Evolutionary conservation across 2,888 invertebrate genomes (phyloP).

Genomic region (Stratiomys singularior): DNA sequence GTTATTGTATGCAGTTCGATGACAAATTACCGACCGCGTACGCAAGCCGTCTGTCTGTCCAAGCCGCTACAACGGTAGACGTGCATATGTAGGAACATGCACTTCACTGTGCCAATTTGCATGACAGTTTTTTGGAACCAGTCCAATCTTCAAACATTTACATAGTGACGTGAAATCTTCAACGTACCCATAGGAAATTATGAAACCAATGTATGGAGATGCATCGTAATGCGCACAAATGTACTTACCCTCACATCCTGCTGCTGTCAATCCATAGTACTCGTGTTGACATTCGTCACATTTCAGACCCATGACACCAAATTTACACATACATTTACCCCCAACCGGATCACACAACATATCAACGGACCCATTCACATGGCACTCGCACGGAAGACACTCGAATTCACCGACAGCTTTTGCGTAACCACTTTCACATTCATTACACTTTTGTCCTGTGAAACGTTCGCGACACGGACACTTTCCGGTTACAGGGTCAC

Average conservation of each 20-base stretch:
- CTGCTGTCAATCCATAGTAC: constrained; percentile 74
- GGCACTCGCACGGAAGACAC: constrained; percentile 85
- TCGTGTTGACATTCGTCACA: constrained; percentile 79
- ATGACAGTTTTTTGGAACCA: constrained; percentile 24
- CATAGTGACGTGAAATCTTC: constrained; percentile 9
- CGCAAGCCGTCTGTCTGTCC: neutral
- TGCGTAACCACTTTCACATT: constrained; percentile 74
- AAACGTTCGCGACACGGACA: constrained; percentile 80
- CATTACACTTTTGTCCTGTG: constrained; percentile 76
- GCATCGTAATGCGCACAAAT: constrained; percentile 15
- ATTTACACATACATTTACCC: constrained; percentile 83
- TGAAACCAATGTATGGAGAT: neutral
- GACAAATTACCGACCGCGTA: constrained; percentile 28
- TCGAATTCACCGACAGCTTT: constrained; percentile 71
- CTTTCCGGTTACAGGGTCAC: constrained; percentile 78
- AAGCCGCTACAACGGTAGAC: neutral
- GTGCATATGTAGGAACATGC: neutral
- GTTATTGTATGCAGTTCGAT: constrained; percentile 16
- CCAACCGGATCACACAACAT: constrained; percentile 76
- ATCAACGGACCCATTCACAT: constrained; percentile 73
- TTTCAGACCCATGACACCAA: constrained; percentile 80
- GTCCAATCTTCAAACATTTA: constrained; percentile 11
- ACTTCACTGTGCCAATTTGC: constrained; percentile 10
- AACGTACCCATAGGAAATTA: constrained; percentile 20
- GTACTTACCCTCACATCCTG: constrained; percentile 77